These are phyloP conservation scores for Thymelicus sylvestris DNA, from an alignment of 2,888 invertebrate genomes.

Conservation along the genomic window DNA sequence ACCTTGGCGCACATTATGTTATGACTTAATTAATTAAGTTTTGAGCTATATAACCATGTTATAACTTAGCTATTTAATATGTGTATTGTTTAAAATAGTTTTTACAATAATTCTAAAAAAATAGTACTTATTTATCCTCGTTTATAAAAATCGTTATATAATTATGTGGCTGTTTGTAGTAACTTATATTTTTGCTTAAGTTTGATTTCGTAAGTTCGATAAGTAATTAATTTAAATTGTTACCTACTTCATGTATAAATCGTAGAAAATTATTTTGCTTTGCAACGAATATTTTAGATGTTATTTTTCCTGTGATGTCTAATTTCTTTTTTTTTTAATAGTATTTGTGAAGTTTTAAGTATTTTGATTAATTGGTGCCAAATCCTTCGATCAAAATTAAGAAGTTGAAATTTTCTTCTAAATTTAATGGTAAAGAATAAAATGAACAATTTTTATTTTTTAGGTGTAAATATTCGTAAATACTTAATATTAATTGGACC, in stretches of 20 bases:
- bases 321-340: constrained; percentile 7
- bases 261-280: not conserved
- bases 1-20: not conserved
- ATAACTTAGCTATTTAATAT: too few relatives aligned
- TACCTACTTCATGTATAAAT: constrained; percentile 1
- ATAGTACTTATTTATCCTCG: too few relatives aligned
- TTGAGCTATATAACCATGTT: too few relatives aligned
- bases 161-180: not conserved
- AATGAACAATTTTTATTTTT: too few relatives aligned
- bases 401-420: constrained; percentile 12
- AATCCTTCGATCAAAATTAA: constrained; percentile 17
- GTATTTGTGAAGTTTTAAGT: constrained; percentile 9
- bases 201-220: not conserved
- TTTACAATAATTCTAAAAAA: too few relatives aligned
- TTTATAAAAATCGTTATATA: constrained; percentile 17
- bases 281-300: not conserved
- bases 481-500: too few relatives aligned
- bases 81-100: too few relatives aligned
- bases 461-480: too few relatives aligned
- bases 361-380: constrained; percentile 12
- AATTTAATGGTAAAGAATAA: not conserved
- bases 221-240: too few relatives aligned
- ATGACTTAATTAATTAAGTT: not conserved
- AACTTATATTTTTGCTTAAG: constrained; percentile 1
- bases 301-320: constrained; percentile 25